Percentiles rank a stretch among this genome's conserved stretches.
Evolutionary conservation across 2,888 invertebrate genomes (phyloP).

Genomic region (Harpalus rubripes): DNA sequence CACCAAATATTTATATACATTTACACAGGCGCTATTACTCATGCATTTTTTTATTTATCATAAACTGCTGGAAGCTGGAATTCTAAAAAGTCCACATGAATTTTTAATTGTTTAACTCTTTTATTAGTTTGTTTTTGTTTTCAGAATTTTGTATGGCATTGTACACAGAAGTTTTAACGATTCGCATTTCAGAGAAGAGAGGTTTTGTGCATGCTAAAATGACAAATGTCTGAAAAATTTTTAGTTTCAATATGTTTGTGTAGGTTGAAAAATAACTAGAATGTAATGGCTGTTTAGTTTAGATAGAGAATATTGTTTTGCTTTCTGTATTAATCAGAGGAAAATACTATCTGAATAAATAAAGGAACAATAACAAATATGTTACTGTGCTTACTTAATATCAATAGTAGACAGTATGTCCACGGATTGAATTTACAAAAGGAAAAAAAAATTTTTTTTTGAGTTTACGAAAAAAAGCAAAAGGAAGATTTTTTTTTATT

Average conservation of each 20-base stretch:
- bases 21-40: neutral
- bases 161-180: neutral
- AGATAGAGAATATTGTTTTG: too few species aligned
- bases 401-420: too few species aligned
- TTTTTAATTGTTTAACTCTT: neutral
- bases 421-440: too few species aligned
- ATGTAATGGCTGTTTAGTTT: too few species aligned
- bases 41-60: neutral
- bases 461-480: too few species aligned
- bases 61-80: neutral
- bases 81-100: neutral
- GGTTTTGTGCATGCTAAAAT: neutral
- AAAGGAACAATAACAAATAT: too few species aligned
- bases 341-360: too few species aligned
- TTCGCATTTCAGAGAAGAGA: neutral
- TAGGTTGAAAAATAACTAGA: neutral
- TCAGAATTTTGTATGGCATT: constrained; percentile 8
- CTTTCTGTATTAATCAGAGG: too few species aligned
- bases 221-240: neutral
- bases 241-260: too few species aligned
- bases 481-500: too few species aligned
- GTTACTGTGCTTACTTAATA: too few species aligned
- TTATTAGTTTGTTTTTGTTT: neutral
- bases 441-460: too few species aligned
- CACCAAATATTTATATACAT: neutral